These are phyloP conservation scores for Lateolabrax maculatus DNA, from an alignment of 2,797 vertebrate species.

Conservation along the genomic window DNA sequence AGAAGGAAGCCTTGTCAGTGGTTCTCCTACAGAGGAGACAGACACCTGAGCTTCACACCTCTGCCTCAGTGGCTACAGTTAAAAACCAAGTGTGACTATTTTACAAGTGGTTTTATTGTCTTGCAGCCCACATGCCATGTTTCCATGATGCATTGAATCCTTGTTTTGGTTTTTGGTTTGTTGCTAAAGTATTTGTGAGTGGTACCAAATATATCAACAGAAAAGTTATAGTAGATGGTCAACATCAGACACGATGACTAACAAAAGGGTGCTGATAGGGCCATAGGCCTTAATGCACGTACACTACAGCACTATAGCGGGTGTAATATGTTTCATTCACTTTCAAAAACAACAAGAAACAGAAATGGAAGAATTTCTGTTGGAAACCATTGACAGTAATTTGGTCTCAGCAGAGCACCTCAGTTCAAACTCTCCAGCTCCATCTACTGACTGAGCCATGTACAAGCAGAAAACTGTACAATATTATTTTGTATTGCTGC, in stretches of 20 bases:
- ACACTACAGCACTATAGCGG: background rate
- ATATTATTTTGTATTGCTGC: background rate
- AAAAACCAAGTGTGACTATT: background rate
- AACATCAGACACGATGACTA: background rate
- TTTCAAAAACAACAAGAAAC: background rate
- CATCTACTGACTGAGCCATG: conserved; percentile 64
- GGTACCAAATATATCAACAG: background rate
- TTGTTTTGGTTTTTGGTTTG: background rate
- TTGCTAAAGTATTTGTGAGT: background rate
- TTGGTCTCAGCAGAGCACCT: background rate
- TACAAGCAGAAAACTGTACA: background rate
- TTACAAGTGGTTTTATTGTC: background rate
- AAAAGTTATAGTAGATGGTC: background rate
- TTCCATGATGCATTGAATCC: background rate
- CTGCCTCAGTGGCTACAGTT: background rate
- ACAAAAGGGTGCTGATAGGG: background rate
- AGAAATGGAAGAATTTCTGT: background rate
- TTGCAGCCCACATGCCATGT: background rate
- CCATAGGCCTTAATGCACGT: background rate
- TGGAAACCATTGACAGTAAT: background rate
- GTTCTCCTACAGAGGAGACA: background rate
- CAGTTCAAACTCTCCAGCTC: conserved; percentile 48
- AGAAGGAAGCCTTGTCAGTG: background rate
- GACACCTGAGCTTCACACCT: background rate
- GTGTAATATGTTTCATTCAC: conserved; percentile 8